Base-by-base conservation (phyloP, 2,888 invertebrate genomes). In the Aquatica leii region DNA sequence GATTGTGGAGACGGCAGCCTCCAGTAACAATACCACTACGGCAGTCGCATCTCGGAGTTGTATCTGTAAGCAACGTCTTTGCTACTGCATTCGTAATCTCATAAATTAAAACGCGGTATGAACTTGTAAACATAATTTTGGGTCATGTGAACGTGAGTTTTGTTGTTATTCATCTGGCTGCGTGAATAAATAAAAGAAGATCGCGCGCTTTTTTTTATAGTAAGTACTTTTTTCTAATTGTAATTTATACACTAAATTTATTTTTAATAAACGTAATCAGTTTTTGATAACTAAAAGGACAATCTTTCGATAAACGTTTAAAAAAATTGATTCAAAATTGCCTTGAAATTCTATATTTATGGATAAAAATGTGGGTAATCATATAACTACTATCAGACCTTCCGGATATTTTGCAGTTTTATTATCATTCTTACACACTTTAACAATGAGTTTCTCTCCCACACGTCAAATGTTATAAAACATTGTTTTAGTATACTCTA, bases 11-110 rank as follows among this genome's bases (percentile, higher is more conserved):
- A 62, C 67, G 65, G 68, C 69, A 69, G 68, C 68, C 62, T 46
- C 71, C 73, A 72, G 72, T 71, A 68, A 68, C 46, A 46, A 46
- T 46, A 46, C 73, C 70, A 34, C 70, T 66, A 70, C 71, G 72
- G 69, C 76, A 76, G 76, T 76, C 73, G 71, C 71, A 71, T 73
- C 74, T 74, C 72, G 71, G 70, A 74, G 69, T 67, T 71, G 69
- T 62, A 49, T 65, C 69, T 68, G 73, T 66, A 55, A 74, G 67
- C 73, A 74, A 70, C 72, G 67, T 43, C 55, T 55, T 56, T 35
- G 57, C 43, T 57, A 57, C 34, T 59, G 46, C 35, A 51, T 57
- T 53, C 62, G 62, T 46, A 51, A 14, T 50, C 48, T 54, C 21
- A 21, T 55, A 58, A 59, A 54, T 59, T 59, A 54, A 51, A 48